Conservation (phyloP, 2,797 vertebrate genomes). For the Alcedo quadribrachys region DNA sequence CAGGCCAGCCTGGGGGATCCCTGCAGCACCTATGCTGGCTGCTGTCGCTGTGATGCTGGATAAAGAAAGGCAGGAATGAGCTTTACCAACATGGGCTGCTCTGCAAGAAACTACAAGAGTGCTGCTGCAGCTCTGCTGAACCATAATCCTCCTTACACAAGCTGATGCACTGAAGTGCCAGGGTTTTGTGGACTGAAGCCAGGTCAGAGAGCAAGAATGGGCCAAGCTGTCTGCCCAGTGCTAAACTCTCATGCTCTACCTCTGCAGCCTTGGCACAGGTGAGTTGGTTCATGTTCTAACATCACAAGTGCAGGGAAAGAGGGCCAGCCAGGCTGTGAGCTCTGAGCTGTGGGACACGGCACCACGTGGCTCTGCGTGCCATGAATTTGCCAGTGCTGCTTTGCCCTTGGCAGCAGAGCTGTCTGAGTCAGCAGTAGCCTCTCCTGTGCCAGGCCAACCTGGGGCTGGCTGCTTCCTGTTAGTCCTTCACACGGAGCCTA, state of each 20-base stretch:
- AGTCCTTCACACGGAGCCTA: not conserved
- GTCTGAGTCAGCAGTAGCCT: not conserved
- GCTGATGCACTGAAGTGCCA: not conserved
- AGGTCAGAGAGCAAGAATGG: not conserved
- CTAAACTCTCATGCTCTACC: not conserved
- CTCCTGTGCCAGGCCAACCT: not conserved
- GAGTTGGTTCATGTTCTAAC: not conserved
- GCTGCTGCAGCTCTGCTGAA: not conserved
- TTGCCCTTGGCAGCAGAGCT: not conserved
- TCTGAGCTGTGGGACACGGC: accelerated
- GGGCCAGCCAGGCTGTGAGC: not conserved
- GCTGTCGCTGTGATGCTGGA: conserved; percentile 96
- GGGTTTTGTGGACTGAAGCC: not conserved
- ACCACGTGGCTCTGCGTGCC: accelerated
- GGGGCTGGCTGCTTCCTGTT: accelerated
- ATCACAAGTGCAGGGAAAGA: not conserved
- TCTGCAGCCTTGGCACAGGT: not conserved
- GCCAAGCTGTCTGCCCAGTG: not conserved
- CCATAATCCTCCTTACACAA: not conserved
- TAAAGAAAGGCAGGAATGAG: not conserved
- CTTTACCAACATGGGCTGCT: not conserved
- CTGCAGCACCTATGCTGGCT: conserved; percentile 96
- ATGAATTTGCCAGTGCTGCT: not conserved
- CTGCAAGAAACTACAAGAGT: not conserved
- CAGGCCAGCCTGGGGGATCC: conserved; percentile 96